Evolutionary conservation across 2,888 invertebrate species (phyloP).

Genomic region (Siphlonurus alternatus): DNA sequence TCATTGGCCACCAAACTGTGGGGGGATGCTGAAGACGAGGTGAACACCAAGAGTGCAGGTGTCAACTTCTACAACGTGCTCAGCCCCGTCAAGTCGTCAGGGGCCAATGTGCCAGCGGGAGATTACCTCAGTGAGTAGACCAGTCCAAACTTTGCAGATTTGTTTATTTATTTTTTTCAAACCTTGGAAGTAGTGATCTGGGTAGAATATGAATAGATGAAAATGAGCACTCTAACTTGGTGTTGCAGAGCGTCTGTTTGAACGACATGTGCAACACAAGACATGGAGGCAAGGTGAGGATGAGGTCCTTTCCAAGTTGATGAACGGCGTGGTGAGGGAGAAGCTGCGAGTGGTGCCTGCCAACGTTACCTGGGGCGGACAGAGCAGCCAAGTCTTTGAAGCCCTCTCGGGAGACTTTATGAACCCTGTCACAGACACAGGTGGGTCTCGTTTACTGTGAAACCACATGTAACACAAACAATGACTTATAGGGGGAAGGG

Average conservation of each 20-base stretch:
- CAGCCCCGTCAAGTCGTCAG: conserved; percentile 18
- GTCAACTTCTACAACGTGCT: conserved; percentile 76
- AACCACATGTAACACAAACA: too few species aligned
- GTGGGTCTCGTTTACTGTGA: conserved; percentile 15
- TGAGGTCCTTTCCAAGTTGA: conserved; percentile 10
- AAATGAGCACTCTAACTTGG: too few species aligned
- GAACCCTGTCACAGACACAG: conserved; percentile 22
- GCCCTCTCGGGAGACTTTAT: conserved; percentile 22
- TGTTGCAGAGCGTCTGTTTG: background rate
- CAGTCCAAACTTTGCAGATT: too few species aligned
- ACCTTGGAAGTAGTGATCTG: too few species aligned
- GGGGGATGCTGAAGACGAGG: conserved; percentile 42
- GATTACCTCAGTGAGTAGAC: background rate
- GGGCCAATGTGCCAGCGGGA: background rate
- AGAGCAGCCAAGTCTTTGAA: conserved; percentile 20
- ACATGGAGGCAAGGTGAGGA: conserved; percentile 6
- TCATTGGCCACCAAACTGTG: conserved; percentile 42
- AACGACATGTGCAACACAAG: background rate
- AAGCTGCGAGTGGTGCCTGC: conserved; percentile 12
- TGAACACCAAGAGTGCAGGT: conserved; percentile 37
- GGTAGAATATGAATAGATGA: too few species aligned
- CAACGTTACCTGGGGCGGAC: conserved; percentile 17
- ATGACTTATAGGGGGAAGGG: too few species aligned
- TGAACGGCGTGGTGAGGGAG: conserved; percentile 14
- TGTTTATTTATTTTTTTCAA: too few species aligned